Evolutionary conservation across 1,140 invertebrate species (phyloP).

Genomic region (Elysia chlorotica): DNA sequence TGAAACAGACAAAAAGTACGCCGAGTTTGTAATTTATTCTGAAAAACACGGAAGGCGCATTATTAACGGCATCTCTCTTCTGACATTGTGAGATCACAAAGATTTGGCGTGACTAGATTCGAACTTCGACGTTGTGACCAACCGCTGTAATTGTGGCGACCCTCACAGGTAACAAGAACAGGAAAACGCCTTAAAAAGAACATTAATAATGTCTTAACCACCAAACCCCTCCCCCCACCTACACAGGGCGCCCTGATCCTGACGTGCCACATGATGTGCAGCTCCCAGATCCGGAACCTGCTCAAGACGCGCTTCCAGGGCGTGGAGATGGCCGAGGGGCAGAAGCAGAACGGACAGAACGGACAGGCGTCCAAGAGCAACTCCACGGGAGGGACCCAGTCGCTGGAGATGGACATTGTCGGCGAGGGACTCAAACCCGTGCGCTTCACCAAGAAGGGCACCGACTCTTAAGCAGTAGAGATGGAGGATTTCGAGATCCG

Average conservation of each 20-base stretch:
- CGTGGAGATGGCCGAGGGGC: background rate
- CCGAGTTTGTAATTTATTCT: too few species aligned
- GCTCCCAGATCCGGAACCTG: slow-evolving; percentile 25
- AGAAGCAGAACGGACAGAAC: slow-evolving; percentile 14
- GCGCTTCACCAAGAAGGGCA: background rate
- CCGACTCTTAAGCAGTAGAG: background rate
- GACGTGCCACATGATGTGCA: slow-evolving; percentile 33
- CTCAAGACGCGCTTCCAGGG: slow-evolving; percentile 18
- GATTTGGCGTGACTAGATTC: too few species aligned
- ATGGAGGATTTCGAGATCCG: background rate
- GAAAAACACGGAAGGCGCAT: too few species aligned
- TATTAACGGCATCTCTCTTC: too few species aligned
- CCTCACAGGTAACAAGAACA: too few species aligned
- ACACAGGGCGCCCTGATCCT: slow-evolving; percentile 33
- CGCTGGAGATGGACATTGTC: slow-evolving; percentile 15
- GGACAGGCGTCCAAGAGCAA: slow-evolving; percentile 24
- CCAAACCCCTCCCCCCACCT: background rate
- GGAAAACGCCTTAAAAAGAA: too few species aligned
- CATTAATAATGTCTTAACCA: too few species aligned
- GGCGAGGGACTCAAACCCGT: slow-evolving; percentile 6
- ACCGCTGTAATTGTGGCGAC: too few species aligned
- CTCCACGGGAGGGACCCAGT: slow-evolving; percentile 21
- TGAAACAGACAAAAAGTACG: too few species aligned
- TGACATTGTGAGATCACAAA: too few species aligned
- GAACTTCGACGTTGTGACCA: too few species aligned